phyloP scores from a whole-genome alignment of 2,797 vertebrate species.

The Potorous gilbertii region DNA sequence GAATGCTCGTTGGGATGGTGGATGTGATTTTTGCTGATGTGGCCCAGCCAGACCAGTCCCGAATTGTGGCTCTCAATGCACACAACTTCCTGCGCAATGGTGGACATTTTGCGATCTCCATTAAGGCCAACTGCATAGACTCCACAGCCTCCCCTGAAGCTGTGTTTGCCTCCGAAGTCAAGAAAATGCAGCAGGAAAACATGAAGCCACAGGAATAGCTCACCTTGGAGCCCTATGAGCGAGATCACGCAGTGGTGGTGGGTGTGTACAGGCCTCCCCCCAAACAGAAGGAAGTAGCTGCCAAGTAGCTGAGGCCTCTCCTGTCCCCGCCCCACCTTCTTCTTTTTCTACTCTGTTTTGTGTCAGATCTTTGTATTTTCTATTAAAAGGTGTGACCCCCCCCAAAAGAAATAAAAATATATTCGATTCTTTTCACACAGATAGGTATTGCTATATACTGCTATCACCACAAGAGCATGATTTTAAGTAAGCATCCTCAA shows the following conservation, averaged over 20 bases:
- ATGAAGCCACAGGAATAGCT: constrained; percentile 97
- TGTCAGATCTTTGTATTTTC: constrained; percentile 67
- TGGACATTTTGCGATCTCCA: constrained; percentile 96
- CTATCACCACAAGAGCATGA: neutral
- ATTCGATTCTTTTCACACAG: neutral
- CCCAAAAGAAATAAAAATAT: no score
- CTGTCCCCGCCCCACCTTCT: no score
- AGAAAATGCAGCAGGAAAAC: constrained; percentile 95
- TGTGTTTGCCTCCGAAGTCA: constrained; percentile 94
- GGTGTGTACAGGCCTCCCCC: constrained; percentile 93
- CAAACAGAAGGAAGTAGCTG: constrained; percentile 89
- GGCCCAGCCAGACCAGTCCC: constrained; percentile 95
- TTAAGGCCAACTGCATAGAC: constrained; percentile 97
- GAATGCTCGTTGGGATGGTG: constrained; percentile 96
- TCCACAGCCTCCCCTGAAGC: constrained; percentile 94
- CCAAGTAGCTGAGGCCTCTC: neutral
- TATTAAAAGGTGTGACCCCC: constrained; percentile 78
- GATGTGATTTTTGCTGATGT: constrained; percentile 97
- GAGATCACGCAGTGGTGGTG: constrained; percentile 95
- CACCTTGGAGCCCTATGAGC: constrained; percentile 94
- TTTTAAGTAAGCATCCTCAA: neutral
- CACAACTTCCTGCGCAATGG: constrained; percentile 95
- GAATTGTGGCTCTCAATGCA: constrained; percentile 95
- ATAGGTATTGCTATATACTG: neutral
- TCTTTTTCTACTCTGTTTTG: constrained; percentile 58